A percentile compares a stretch with the other conserved stretches of the same genome.
These are phyloP conservation scores for Synanthedon formicaeformis DNA, from an alignment of 2,888 invertebrate genomes.

Conservation along the genomic window DNA sequence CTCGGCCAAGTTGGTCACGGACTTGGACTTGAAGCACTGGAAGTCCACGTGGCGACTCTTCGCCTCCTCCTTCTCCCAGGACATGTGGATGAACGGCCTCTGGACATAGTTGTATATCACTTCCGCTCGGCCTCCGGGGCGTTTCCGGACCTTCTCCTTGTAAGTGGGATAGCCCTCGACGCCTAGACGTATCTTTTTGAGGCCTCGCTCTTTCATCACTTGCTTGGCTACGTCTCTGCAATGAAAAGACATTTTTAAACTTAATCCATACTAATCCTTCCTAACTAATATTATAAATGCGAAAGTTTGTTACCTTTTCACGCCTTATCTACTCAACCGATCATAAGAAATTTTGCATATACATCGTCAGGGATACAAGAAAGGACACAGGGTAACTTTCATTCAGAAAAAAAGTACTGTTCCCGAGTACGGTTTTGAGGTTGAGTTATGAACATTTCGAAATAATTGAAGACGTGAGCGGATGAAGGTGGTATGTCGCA, in stretches of 20 bases:
- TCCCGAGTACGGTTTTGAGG: too few relatives aligned
- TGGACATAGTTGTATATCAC: constrained; percentile 99
- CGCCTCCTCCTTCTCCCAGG: constrained; percentile 99
- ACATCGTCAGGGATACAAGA: too few relatives aligned
- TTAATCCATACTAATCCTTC: too few relatives aligned
- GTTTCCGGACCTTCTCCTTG: constrained; percentile 97
- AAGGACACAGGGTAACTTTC: too few relatives aligned
- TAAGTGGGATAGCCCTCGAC: constrained; percentile 99
- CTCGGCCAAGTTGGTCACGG: constrained; percentile 95
- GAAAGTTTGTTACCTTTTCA: too few relatives aligned
- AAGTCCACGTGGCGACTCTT: constrained; percentile 99
- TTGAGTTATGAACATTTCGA: too few relatives aligned
- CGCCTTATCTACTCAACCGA: too few relatives aligned
- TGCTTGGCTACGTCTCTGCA: constrained; percentile 96
- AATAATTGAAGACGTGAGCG: too few relatives aligned
- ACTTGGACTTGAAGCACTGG: constrained; percentile 98
- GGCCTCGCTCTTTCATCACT: constrained; percentile 97
- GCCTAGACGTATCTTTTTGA: constrained; percentile 98
- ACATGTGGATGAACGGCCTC: constrained; percentile 98
- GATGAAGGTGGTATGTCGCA: too few relatives aligned
- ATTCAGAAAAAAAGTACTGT: too few relatives aligned
- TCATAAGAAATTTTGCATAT: too few relatives aligned
- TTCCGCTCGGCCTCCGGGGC: constrained; percentile 95
- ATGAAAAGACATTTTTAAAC: neutral
- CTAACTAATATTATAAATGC: too few relatives aligned